Conservation (phyloP, 2,797 vertebrate species). For the Rhabdophis nuchalis region DNA sequence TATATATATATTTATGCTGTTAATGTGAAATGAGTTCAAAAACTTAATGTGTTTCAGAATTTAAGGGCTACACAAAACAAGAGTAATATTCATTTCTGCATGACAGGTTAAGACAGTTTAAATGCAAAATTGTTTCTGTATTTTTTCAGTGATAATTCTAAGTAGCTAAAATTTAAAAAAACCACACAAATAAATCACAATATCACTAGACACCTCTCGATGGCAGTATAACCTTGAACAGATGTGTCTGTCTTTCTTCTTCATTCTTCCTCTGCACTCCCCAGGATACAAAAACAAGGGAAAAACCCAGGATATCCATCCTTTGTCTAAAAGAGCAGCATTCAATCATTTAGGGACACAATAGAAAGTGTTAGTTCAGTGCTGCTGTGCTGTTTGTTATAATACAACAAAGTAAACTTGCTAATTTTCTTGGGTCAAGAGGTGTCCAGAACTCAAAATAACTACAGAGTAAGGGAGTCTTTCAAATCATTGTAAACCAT, state of each 20-base stretch:
- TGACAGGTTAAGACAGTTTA: not conserved
- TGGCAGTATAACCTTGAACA: constrained; percentile 65
- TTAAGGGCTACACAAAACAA: constrained; percentile 3
- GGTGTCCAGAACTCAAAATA: not conserved
- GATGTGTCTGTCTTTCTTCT: constrained; percentile 21
- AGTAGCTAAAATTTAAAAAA: not conserved
- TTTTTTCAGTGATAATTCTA: constrained; percentile 18
- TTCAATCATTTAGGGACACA: not conserved
- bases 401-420: constrained; percentile 4
- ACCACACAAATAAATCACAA: constrained; percentile 14
- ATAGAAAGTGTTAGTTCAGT: constrained; percentile 8
- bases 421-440: not conserved
- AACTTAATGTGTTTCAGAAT: constrained; percentile 13
- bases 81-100: not conserved
- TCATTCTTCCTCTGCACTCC: constrained; percentile 17
- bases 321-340: constrained; percentile 28
- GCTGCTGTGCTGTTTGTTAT: not conserved
- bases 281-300: constrained; percentile 4
- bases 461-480: constrained; percentile 36
- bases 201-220: constrained; percentile 64
- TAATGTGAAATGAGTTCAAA: constrained; percentile 30
- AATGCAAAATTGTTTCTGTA: constrained; percentile 9
- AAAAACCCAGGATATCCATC: constrained; percentile 14
- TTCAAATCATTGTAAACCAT: not conserved
- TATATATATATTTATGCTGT: not conserved